Percentiles rank a stretch among this genome's conserved stretches.
These are phyloP conservation scores for Falco novaeseelandiae DNA, from an alignment of 2,797 vertebrate genomes.

Conservation along the genomic window DNA sequence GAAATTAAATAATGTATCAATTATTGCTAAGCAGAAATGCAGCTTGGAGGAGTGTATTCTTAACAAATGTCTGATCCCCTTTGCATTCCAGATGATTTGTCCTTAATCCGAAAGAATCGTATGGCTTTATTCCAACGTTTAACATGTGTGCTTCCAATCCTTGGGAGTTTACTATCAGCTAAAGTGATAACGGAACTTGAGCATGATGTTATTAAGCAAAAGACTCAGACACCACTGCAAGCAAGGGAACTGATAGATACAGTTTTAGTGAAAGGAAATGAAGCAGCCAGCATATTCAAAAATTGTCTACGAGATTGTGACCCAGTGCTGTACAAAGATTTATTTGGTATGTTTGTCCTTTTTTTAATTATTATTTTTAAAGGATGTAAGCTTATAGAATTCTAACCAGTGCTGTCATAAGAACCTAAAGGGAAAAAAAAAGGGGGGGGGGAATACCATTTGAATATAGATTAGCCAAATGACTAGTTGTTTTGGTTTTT, in stretches of 20 bases:
- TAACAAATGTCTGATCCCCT: background rate
- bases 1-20: background rate
- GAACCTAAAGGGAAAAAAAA: background rate
- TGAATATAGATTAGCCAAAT: background rate
- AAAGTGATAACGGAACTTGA: slow-evolving; percentile 86
- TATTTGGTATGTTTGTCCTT: slow-evolving; percentile 85
- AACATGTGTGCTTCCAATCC: slow-evolving; percentile 87
- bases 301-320: slow-evolving; percentile 92
- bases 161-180: slow-evolving; percentile 87
- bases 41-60: background rate
- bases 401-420: background rate
- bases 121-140: slow-evolving; percentile 89
- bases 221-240: slow-evolving; percentile 88
- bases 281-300: slow-evolving; percentile 90
- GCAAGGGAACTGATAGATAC: slow-evolving; percentile 91
- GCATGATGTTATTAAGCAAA: slow-evolving; percentile 88
- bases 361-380: background rate
- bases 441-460: background rate
- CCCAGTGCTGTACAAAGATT: slow-evolving; percentile 87
- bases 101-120: slow-evolving; percentile 92
- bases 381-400: background rate
- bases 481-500: background rate
- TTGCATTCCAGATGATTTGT: slow-evolving; percentile 87
- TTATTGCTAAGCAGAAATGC: background rate
- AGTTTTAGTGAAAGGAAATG: slow-evolving; percentile 91